Percentiles rank a stretch among this genome's conserved stretches.
Evolutionary conservation across 2,113 vertebrate species (phyloP).

Genomic region (Callopanchax toddi): DNA sequence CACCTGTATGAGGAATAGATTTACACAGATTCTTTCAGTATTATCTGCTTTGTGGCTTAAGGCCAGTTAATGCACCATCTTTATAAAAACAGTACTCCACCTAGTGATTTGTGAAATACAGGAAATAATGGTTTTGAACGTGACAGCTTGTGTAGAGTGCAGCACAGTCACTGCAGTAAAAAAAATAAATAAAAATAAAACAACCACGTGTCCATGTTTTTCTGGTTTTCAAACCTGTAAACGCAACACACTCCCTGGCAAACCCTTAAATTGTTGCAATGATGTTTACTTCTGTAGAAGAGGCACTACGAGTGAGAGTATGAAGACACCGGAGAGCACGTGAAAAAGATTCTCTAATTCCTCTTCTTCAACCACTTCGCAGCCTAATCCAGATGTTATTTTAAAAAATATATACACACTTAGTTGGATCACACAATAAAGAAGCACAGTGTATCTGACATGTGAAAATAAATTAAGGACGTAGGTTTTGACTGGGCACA

Average conservation of each 20-base stretch:
- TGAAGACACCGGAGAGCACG: conserved; percentile 50
- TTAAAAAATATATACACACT: neutral
- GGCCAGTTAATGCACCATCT: too few species aligned
- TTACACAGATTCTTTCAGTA: too few species aligned
- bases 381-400: neutral
- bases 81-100: too few species aligned
- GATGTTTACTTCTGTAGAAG: conserved; percentile 52
- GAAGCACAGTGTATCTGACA: conserved; percentile 17
- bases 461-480: conserved; percentile 8
- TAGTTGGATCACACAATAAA: conserved; percentile 12
- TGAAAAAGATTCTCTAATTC: neutral
- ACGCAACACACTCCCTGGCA: conserved; percentile 27
- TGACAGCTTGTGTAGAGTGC: neutral
- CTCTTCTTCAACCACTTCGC: neutral
- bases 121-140: too few species aligned
- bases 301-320: conserved; percentile 77
- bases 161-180: conserved; percentile 10
- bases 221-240: conserved; percentile 28
- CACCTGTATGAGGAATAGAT: too few species aligned
- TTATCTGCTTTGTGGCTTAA: too few species aligned
- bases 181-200: conserved; percentile 14
- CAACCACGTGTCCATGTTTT: conserved; percentile 5
- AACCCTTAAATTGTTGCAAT: conserved; percentile 18
- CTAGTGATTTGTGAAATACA: too few species aligned
- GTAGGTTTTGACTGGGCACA: conserved; percentile 15